Conservation (phyloP, 2,797 vertebrate species). For the Masticophis lateralis region DNA sequence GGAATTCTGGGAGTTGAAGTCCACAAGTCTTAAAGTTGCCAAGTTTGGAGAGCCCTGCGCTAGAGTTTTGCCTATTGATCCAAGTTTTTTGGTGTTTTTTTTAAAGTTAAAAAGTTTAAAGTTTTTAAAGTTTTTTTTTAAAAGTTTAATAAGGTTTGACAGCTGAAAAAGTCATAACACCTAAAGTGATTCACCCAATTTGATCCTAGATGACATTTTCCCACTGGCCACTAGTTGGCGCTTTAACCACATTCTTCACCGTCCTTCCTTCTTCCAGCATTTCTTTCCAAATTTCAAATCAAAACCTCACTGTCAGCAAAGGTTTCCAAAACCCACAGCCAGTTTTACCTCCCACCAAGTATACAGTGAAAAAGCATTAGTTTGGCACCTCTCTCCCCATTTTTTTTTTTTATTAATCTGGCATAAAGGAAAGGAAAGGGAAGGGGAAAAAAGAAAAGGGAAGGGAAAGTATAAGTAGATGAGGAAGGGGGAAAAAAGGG, state of each 20-base stretch:
- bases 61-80: background rate
- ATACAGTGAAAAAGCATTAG: background rate
- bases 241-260: background rate
- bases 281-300: background rate
- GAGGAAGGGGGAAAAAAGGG: background rate
- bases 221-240: slow-evolving; percentile 12
- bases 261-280: background rate
- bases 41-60: no score
- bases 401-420: background rate
- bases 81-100: background rate
- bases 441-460: background rate
- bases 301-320: slow-evolving; percentile 1
- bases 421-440: background rate
- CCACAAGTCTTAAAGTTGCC: no score
- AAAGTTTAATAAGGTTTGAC: background rate
- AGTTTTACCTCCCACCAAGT: slow-evolving; percentile 33
- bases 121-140: no score
- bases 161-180: background rate
- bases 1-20: no score
- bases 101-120: no score
- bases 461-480: background rate
- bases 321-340: slow-evolving; percentile 12
- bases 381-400: background rate
- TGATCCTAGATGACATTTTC: background rate
- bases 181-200: background rate